These are phyloP conservation scores for Tetramorium bicarinatum DNA, from an alignment of 2,888 invertebrate genomes.

Conservation along the genomic window DNA sequence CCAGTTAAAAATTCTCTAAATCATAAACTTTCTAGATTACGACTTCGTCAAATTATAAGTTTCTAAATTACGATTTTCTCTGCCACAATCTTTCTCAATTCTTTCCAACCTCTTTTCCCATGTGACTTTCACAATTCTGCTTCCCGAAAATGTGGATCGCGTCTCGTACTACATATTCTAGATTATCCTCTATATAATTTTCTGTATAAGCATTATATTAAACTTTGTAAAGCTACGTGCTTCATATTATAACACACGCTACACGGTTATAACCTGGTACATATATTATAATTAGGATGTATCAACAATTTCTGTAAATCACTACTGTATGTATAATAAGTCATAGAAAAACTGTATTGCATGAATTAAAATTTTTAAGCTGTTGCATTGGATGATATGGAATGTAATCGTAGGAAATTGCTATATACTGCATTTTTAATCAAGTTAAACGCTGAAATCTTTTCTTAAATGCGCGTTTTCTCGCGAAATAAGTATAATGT, in stretches of 20 bases:
- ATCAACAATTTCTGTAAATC: neutral
- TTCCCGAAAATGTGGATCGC: neutral
- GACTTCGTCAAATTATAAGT: conserved; percentile 30
- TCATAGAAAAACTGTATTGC: neutral
- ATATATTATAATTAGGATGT: neutral
- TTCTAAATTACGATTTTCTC: conserved; percentile 27
- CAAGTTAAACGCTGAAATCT: neutral
- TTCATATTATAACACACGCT: conserved; percentile 1
- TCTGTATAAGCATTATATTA: neutral
- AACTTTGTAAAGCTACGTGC: neutral
- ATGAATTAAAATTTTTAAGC: conserved; percentile 1
- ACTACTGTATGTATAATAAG: neutral
- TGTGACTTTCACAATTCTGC: conserved; percentile 17
- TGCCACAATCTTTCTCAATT: neutral
- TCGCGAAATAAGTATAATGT: conserved; percentile 36
- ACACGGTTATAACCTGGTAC: neutral
- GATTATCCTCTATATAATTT: conserved; percentile 1
- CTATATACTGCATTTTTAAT: conserved; percentile 16
- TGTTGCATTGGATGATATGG: neutral
- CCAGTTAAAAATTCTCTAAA: conserved; percentile 27
- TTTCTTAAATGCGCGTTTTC: conserved; percentile 38
- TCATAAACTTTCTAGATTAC: conserved; percentile 35
- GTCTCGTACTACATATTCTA: neutral
- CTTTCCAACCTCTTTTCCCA: conserved; percentile 1
- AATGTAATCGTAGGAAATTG: neutral